phyloP scores from a whole-genome alignment of 2,113 vertebrate species.

The Clarias gariepinus region DNA sequence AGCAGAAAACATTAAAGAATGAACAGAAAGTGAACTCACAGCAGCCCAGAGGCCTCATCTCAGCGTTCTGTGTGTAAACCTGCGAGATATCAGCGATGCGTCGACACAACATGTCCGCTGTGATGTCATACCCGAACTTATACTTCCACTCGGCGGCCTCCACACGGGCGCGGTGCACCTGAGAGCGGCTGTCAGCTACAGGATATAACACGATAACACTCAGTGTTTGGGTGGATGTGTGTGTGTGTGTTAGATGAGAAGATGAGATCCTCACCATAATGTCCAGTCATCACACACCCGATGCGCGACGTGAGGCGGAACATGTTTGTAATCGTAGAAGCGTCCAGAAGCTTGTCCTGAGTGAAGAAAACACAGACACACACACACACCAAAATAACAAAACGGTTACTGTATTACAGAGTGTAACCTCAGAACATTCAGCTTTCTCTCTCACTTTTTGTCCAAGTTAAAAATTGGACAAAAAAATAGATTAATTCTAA shows the following conservation, averaged over 20 bases:
- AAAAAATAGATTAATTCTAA: not conserved
- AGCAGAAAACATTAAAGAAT: not conserved
- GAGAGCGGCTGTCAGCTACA: constrained; percentile 75
- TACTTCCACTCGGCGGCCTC: constrained; percentile 79
- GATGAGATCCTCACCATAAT: constrained; percentile 60
- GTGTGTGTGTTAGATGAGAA: constrained; percentile 5
- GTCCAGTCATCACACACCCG: constrained; percentile 80
- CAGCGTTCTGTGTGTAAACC: constrained; percentile 80
- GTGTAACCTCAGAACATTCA: not conserved
- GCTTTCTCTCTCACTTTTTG: not conserved
- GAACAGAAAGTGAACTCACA: constrained; percentile 65
- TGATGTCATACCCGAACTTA: constrained; percentile 79
- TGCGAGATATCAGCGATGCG: constrained; percentile 77
- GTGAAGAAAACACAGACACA: not conserved
- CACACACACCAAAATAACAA: not conserved
- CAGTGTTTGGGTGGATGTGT: constrained; percentile 11
- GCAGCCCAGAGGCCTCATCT: constrained; percentile 81
- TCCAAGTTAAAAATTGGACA: not conserved
- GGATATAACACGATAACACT: not conserved
- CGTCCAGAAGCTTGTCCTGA: constrained; percentile 76
- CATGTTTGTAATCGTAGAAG: constrained; percentile 76
- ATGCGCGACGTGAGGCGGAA: constrained; percentile 73
- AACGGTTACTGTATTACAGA: not conserved
- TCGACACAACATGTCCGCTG: constrained; percentile 71
- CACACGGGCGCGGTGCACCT: constrained; percentile 76